Conservation (phyloP, 2,888 invertebrate species). For the Lumbricus terrestris region DNA sequence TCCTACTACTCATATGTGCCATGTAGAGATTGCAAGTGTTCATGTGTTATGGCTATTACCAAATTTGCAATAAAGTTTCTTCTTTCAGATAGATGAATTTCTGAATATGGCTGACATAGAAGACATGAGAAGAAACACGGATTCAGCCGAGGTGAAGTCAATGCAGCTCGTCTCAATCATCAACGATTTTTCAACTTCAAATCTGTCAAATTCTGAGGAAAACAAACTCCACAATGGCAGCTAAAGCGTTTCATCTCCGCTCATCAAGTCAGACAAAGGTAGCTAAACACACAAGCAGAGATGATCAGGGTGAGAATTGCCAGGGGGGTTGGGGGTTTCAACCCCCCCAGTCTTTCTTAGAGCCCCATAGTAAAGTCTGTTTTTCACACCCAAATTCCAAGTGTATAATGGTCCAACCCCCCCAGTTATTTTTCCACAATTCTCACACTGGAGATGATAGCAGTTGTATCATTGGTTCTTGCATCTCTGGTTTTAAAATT, state of each 20-base stretch:
- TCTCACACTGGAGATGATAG: too few relatives aligned
- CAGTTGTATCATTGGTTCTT: too few relatives aligned
- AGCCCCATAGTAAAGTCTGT: too few relatives aligned
- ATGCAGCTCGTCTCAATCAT: neutral
- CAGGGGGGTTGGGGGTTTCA: too few relatives aligned
- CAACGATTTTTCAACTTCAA: neutral
- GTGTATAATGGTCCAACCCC: too few relatives aligned
- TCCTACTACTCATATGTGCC: too few relatives aligned
- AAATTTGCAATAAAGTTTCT: neutral
- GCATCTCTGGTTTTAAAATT: neutral
- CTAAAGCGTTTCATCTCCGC: neutral
- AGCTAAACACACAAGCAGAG: neutral
- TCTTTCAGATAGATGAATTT: neutral
- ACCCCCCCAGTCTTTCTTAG: too few relatives aligned
- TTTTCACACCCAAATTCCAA: too few relatives aligned
- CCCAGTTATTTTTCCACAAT: too few relatives aligned
- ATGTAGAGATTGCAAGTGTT: neutral
- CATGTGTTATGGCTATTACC: neutral
- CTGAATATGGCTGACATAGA: neutral
- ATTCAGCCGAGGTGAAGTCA: neutral
- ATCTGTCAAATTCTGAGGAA: neutral
- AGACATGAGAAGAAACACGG: neutral
- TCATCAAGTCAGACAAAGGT: slow-evolving; percentile 13
- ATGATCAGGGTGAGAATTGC: too few relatives aligned
- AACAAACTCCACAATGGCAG: slow-evolving; percentile 1